phyloP scores from a whole-genome alignment of 2,797 vertebrate genomes.

The Sebastes minor region DNA sequence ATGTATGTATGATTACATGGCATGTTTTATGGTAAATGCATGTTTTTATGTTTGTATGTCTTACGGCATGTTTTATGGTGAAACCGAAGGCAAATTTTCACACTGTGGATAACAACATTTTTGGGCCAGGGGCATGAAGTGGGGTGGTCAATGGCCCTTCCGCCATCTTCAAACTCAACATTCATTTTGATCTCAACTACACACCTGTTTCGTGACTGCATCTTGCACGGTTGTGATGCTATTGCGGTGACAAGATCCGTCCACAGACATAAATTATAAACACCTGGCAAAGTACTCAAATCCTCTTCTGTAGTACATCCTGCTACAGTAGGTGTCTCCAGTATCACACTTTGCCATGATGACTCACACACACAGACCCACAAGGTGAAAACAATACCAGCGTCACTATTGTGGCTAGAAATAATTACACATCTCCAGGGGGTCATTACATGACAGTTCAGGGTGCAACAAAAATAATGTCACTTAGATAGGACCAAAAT shows the following conservation, averaged over 20 bases:
- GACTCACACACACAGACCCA: background rate
- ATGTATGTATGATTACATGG: too few species aligned
- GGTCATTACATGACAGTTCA: background rate
- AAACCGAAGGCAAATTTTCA: background rate
- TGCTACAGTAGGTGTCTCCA: background rate
- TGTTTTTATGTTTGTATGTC: too few species aligned
- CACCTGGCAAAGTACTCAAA: background rate
- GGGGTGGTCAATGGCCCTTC: background rate
- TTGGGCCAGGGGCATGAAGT: background rate
- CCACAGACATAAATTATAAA: too few species aligned
- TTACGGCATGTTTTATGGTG: too few species aligned
- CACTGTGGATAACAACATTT: accelerated
- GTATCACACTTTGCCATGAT: background rate
- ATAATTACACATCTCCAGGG: background rate
- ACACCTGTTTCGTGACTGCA: background rate
- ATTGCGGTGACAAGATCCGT: background rate
- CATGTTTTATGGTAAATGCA: too few species aligned
- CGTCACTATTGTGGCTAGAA: background rate
- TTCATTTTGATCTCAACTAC: background rate
- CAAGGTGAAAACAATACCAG: background rate
- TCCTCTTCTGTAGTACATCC: background rate
- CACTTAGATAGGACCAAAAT: background rate
- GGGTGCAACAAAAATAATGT: background rate
- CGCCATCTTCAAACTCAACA: background rate
- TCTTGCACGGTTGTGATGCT: background rate